Percentiles rank a stretch among this genome's conserved stretches.
These are phyloP conservation scores for Coptotermes formosanus DNA, from an alignment of 1,140 invertebrate species.

Conservation along the genomic window DNA sequence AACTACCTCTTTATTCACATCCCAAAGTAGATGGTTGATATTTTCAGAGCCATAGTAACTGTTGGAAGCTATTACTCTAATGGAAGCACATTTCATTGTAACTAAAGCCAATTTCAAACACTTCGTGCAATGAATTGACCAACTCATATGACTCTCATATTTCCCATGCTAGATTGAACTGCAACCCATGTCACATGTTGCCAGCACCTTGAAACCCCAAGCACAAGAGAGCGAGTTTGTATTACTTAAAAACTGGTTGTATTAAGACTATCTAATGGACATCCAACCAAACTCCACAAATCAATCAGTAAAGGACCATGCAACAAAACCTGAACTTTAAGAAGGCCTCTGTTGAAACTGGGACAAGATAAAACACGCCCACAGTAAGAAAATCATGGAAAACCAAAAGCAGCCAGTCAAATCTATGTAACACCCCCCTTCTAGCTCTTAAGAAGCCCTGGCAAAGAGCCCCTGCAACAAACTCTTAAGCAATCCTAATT, in stretches of 20 bases:
- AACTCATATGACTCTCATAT: background rate
- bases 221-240: background rate
- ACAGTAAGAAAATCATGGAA: conserved; percentile 7
- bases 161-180: background rate
- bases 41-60: conserved; percentile 19
- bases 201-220: background rate
- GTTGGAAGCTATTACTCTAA: conserved; percentile 31
- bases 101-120: conserved; percentile 18
- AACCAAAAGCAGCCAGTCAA: conserved; percentile 20
- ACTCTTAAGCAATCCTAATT: conserved; percentile 27
- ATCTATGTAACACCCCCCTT: conserved; percentile 19
- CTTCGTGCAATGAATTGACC: background rate
- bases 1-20: background rate
- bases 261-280: background rate
- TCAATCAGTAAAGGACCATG: conserved; percentile 6
- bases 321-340: background rate
- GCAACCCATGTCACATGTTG: background rate
- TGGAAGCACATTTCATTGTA: conserved; percentile 33
- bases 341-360: background rate
- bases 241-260: background rate
- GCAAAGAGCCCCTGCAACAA: conserved; percentile 17
- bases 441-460: conserved; percentile 3
- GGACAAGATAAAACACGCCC: background rate
- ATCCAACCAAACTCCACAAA: background rate
- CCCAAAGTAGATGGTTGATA: conserved; percentile 9